Evolutionary conservation across 2,888 invertebrate species (phyloP).

Genomic region (Eumacrocentrus americanus): DNA sequence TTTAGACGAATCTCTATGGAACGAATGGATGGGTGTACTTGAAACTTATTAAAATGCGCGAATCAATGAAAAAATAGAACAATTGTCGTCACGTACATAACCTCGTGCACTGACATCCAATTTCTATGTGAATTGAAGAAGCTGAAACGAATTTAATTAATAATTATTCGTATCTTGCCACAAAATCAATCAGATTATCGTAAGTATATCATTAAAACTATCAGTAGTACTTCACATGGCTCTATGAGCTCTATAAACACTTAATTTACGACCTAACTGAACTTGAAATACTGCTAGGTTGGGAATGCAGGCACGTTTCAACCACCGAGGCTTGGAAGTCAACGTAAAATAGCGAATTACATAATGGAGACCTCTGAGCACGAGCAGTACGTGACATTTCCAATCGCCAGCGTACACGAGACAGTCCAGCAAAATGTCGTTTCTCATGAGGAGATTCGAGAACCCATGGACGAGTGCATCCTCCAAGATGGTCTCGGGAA

Average conservation of each 20-base stretch:
- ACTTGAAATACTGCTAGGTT: neutral
- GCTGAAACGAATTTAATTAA: neutral
- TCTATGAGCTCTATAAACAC: too few relatives aligned
- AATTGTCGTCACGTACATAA: neutral
- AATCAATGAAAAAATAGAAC: too few relatives aligned
- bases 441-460: constrained; percentile 56
- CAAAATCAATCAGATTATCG: neutral
- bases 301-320: neutral
- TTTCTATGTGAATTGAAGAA: neutral
- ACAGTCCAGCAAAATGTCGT: constrained; percentile 46
- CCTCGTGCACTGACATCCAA: neutral
- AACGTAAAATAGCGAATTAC: too few relatives aligned
- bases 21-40: too few relatives aligned
- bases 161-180: neutral
- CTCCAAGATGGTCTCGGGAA: constrained; percentile 41
- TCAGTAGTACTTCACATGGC: too few relatives aligned
- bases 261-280: too few relatives aligned
- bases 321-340: too few relatives aligned
- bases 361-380: constrained; percentile 18
- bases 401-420: constrained; percentile 48
- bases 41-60: neutral
- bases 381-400: constrained; percentile 47
- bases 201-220: too few relatives aligned
- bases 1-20: too few relatives aligned
- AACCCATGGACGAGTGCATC: constrained; percentile 48